Evolutionary conservation across 2,797 vertebrate species (phyloP).

Genomic region (Acanthopagrus latus): DNA sequence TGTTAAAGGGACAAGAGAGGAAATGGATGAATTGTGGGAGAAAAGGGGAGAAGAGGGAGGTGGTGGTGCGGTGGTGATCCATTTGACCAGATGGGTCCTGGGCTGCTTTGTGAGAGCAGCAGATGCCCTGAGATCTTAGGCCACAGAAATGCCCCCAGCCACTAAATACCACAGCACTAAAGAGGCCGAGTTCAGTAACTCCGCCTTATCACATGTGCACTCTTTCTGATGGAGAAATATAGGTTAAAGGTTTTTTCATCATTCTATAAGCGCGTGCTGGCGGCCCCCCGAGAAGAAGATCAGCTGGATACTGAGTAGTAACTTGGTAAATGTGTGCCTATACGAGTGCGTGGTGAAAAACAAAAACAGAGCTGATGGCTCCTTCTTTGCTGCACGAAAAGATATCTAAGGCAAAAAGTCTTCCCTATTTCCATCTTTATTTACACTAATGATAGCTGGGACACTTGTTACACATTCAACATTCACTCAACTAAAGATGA

Average conservation of each 20-base stretch:
- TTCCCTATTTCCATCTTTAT: slow-evolving; percentile 22
- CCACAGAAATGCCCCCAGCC: slow-evolving; percentile 64
- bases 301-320: slow-evolving; percentile 7
- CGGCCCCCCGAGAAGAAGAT: not conserved
- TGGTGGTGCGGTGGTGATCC: not conserved
- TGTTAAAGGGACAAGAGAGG: not conserved
- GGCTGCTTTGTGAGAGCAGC: slow-evolving; percentile 75
- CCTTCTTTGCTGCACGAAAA: slow-evolving; percentile 14
- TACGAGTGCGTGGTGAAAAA: not conserved
- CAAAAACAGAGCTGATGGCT: not conserved
- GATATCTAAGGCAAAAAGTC: not conserved
- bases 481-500: slow-evolving; percentile 6
- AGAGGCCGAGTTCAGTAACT: slow-evolving; percentile 42
- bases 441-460: not conserved
- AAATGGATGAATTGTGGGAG: slow-evolving; percentile 44
- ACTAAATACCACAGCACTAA: slow-evolving; percentile 34
- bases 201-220: slow-evolving; percentile 28
- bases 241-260: slow-evolving; percentile 45
- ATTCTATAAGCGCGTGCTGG: not conserved
- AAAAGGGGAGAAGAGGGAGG: slow-evolving; percentile 11
- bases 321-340: not conserved
- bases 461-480: slow-evolving; percentile 18
- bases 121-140: slow-evolving; percentile 79
- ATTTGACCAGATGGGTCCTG: slow-evolving; percentile 79
- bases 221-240: slow-evolving; percentile 28